These are phyloP conservation scores for Celastrina argiolus DNA, from an alignment of 2,888 invertebrate genomes.

Conservation along the genomic window DNA sequence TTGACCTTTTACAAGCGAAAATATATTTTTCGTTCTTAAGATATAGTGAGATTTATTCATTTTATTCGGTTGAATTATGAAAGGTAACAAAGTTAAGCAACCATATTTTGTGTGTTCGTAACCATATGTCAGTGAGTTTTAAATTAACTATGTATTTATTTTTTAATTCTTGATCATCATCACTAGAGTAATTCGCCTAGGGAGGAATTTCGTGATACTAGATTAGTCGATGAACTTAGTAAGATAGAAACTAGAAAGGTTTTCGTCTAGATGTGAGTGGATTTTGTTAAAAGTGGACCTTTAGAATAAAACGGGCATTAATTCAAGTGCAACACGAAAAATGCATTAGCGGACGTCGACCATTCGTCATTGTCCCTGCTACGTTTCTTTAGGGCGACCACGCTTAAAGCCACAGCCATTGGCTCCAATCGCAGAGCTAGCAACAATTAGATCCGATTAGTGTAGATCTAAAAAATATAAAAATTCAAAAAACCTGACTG, in stretches of 20 bases:
- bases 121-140: not conserved
- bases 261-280: slow-evolving; percentile 1
- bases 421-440: slow-evolving; percentile 24
- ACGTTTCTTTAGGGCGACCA: slow-evolving; percentile 34
- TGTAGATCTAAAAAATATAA: no score
- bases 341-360: slow-evolving; percentile 64
- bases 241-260: not conserved
- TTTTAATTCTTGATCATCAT: not conserved
- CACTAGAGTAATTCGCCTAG: not conserved
- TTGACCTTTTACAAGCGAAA: not conserved
- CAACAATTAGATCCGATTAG: not conserved
- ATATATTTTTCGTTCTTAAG: not conserved
- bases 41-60: not conserved
- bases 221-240: not conserved
- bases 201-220: not conserved
- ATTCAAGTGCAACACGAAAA: slow-evolving; percentile 78
- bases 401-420: slow-evolving; percentile 34
- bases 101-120: no score
- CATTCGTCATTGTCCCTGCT: slow-evolving; percentile 64
- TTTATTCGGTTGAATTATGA: not conserved
- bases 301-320: slow-evolving; percentile 55
- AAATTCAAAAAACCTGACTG: no score
- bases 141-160: not conserved
- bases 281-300: slow-evolving; percentile 26
- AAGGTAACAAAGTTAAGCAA: no score